These are phyloP conservation scores for Drosophila subpulchrella DNA, from an alignment of 1,140 invertebrate genomes.

Conservation along the genomic window DNA sequence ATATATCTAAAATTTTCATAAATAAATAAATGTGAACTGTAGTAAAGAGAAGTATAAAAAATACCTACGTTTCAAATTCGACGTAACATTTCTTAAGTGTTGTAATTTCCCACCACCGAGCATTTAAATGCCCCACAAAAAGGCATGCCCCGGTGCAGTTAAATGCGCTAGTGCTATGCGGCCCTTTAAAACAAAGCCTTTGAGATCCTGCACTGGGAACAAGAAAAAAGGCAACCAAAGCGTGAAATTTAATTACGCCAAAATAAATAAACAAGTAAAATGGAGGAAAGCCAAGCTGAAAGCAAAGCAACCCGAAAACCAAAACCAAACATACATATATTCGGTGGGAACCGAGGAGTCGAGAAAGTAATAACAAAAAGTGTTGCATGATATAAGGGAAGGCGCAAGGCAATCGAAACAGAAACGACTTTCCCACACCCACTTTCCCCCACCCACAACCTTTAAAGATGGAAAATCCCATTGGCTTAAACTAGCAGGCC, in stretches of 20 bases:
- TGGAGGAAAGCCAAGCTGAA: conserved; percentile 56
- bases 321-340: conserved; percentile 55
- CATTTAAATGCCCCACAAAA: neutral
- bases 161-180: conserved; percentile 14
- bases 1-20: no score
- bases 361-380: conserved; percentile 46
- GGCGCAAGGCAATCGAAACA: conserved; percentile 22
- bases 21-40: no score
- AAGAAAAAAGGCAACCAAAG: conserved; percentile 52
- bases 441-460: neutral
- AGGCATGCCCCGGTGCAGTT: conserved; percentile 16
- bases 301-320: conserved; percentile 54
- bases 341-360: neutral
- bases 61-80: no score
- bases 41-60: neutral
- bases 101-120: neutral
- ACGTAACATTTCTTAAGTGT: neutral
- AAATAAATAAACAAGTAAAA: conserved; percentile 78
- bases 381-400: conserved; percentile 37
- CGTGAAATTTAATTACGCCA: conserved; percentile 78
- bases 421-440: conserved; percentile 33
- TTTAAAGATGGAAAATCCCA: conserved; percentile 21
- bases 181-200: conserved; percentile 43
- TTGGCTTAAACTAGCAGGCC: conserved; percentile 23
- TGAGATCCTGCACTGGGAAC: conserved; percentile 26